Conservation (phyloP, 2,113 vertebrate genomes). For the Agapornis roseicollis region DNA sequence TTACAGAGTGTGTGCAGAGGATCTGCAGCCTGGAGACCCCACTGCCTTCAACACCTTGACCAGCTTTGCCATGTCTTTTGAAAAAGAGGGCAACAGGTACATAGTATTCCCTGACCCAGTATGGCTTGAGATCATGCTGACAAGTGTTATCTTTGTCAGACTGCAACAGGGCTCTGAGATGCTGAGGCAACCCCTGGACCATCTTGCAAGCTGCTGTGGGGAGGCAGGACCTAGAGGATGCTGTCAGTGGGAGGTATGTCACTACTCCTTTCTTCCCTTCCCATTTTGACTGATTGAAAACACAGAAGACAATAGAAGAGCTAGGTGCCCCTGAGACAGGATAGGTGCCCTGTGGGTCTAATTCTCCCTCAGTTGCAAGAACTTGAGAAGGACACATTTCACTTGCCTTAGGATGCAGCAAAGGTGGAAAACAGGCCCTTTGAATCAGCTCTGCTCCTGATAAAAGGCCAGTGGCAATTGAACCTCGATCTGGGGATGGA, state of each 20-base stretch:
- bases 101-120: background rate
- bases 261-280: background rate
- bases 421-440: background rate
- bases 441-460: background rate
- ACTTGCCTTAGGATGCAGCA: background rate
- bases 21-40: background rate
- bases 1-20: rapidly evolving
- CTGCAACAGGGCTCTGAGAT: background rate
- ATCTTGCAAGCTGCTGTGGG: background rate
- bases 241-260: rapidly evolving
- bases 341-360: background rate
- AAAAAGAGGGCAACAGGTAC: background rate
- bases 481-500: background rate
- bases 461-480: background rate
- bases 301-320: background rate
- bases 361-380: background rate
- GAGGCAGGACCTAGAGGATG: background rate
- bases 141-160: background rate
- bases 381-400: background rate
- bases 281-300: background rate
- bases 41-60: background rate
- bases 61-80: background rate
- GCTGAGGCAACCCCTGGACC: too few species aligned
- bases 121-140: background rate
- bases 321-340: background rate